These are phyloP conservation scores for Eupristina koningsbergeri DNA, from an alignment of 1,140 invertebrate genomes.

Conservation along the genomic window DNA sequence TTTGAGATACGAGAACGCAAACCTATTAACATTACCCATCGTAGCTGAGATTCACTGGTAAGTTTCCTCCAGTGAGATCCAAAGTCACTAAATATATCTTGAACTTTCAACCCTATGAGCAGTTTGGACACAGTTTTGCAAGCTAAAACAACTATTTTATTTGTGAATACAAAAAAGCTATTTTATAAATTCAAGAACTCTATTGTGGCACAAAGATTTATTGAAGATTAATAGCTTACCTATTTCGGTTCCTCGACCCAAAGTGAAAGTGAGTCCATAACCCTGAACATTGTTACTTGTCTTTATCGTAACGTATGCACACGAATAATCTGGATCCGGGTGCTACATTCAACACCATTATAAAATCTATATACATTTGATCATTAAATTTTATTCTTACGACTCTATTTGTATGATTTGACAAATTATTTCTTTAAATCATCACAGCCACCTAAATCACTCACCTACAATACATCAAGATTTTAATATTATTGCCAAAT, in stretches of 20 bases:
- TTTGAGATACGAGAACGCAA: no score
- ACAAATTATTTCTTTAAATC: no score
- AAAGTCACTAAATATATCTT: slow-evolving; percentile 85
- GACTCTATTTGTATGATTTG: no score
- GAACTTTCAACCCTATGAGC: slow-evolving; percentile 77
- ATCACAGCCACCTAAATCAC: no score
- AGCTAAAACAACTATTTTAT: slow-evolving; percentile 79
- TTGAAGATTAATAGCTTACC: slow-evolving; percentile 68
- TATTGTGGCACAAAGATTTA: background rate
- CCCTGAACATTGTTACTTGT: slow-evolving; percentile 79
- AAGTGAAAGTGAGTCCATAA: slow-evolving; percentile 89
- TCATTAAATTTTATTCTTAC: no score
- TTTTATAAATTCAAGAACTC: background rate
- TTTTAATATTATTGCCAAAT: no score
- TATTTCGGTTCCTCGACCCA: slow-evolving; percentile 89
- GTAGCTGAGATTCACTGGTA: slow-evolving; percentile 89
- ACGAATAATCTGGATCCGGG: slow-evolving; percentile 91
- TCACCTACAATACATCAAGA: no score
- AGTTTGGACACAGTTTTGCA: slow-evolving; percentile 81
- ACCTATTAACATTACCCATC: slow-evolving; percentile 81
- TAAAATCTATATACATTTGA: no score
- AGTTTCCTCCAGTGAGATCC: slow-evolving; percentile 84
- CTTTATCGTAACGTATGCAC: slow-evolving; percentile 86
- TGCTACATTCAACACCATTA: no score
- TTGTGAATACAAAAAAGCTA: background rate